These are phyloP conservation scores for Cyclophora punctaria DNA, from an alignment of 2,888 invertebrate genomes.

Conservation along the genomic window DNA sequence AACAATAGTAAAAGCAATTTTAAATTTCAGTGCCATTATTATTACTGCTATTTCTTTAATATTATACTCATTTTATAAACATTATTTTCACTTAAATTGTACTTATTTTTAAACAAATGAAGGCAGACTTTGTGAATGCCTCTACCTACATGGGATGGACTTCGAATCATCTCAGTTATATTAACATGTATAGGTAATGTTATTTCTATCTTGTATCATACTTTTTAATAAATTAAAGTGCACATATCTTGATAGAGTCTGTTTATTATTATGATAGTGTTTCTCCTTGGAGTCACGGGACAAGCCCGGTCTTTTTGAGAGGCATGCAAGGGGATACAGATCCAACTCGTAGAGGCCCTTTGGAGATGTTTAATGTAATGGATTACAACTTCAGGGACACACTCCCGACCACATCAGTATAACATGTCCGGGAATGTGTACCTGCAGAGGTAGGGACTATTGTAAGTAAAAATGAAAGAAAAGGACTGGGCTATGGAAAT, in stretches of 20 bases:
- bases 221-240: conserved; percentile 58
- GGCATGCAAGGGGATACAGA: too few relatives aligned
- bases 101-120: conserved; percentile 10
- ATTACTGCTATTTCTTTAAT: conserved; percentile 16
- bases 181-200: conserved; percentile 25
- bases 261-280: too few relatives aligned
- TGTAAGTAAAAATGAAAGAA: too few relatives aligned
- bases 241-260: conserved; percentile 39
- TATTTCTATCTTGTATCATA: conserved; percentile 44
- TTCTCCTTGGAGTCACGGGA: too few relatives aligned
- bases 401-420: too few relatives aligned
- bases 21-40: conserved; percentile 23
- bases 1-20: neutral
- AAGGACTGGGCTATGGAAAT: too few relatives aligned
- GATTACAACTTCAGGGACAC: too few relatives aligned
- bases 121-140: conserved; percentile 12
- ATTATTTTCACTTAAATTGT: conserved; percentile 18
- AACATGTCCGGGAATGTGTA: too few relatives aligned
- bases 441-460: too few relatives aligned
- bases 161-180: conserved; percentile 16
- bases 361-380: too few relatives aligned
- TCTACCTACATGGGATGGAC: conserved; percentile 15
- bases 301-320: too few relatives aligned
- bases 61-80: conserved; percentile 23
- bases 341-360: too few relatives aligned